Base-by-base conservation (phyloP, 2,888 invertebrate genomes). In the Pheosia tremula region DNA sequence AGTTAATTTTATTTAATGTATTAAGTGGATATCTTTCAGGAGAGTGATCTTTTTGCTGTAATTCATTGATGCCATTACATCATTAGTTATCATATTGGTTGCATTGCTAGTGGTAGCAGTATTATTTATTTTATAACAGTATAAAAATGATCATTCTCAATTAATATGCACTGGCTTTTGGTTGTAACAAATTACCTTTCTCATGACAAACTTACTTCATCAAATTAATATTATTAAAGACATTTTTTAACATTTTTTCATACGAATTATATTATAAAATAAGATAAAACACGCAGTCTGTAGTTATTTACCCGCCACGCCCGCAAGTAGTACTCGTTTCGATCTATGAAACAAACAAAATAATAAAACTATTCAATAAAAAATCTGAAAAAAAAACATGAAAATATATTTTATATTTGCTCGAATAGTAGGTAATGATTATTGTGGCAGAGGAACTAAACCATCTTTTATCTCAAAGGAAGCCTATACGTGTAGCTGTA, bases 181-280 rank as follows among this genome's bases (percentile, higher is more conserved):
- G 79, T 85, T 86, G 80, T 82, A 85, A 78, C 80, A 60, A 82
- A 79, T 79, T 81, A 70, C 76, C 72, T 77, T 78, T 80, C 68
- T 88, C 85, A 86, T 87, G 85, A 89, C 83, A 87, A 84, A 77
- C 77, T 80, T 82, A 79, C 81, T 77, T 83, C 81, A 87, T 85
- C 79, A 83, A 80, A 83, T 84, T 88, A 85, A 85, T 83, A 76
- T 78, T 80, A 72, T 83, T 89, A 90, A 91, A 91, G 91, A 91
- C 91, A 91, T 72, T 87, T 90, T 88, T 88, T 83, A 85, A 87
- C 84, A 82, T 83, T 84, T 89, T 90, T 91, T 91, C 90, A 88
- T 88, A 90, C 83, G 84, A 89, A 91, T 90, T 90, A 91, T 91
- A 91, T 54, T 38, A 54, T 89, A 88, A 89, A 89, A 89, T 86